Conservation (phyloP, 2,797 vertebrate species). For the Trematomus bernacchii region DNA sequence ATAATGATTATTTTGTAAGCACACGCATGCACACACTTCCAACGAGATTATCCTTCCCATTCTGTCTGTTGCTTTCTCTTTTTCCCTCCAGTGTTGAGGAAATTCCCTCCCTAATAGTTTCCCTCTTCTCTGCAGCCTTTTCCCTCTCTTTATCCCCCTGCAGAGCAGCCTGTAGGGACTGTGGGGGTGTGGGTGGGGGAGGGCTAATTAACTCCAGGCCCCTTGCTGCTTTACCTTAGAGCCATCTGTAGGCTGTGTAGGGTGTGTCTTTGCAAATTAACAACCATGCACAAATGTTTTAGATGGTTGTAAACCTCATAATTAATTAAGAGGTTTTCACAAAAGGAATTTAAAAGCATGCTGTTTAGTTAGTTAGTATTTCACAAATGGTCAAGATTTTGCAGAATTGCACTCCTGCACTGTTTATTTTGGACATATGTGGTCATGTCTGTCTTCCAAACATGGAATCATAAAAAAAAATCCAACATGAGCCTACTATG, state of each 20-base stretch:
- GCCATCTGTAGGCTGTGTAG: constrained; percentile 71
- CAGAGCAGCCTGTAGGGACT: constrained; percentile 76
- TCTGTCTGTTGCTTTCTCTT: not conserved
- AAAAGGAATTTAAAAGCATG: not conserved
- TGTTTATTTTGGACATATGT: not conserved
- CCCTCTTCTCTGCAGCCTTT: constrained; percentile 78
- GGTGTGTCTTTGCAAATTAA: constrained; percentile 39
- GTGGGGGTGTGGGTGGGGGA: constrained; percentile 34
- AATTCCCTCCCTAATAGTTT: constrained; percentile 82
- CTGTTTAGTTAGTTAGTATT: not conserved
- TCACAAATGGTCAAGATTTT: not conserved
- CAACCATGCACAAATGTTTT: constrained; percentile 11
- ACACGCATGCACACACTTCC: not conserved
- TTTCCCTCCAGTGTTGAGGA: constrained; percentile 78
- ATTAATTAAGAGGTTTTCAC: not conserved
- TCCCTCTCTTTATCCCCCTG: constrained; percentile 76
- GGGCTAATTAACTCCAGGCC: constrained; percentile 82
- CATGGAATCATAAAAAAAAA: not conserved
- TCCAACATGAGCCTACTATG: too few relatives aligned
- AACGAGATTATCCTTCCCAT: constrained; percentile 72
- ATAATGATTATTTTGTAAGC: constrained; percentile 1
- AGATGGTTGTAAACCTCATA: not conserved
- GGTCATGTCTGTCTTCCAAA: not conserved
- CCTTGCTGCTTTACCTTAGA: constrained; percentile 57
- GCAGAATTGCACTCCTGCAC: not conserved